Base-by-base conservation (phyloP, 2,888 invertebrate species). In the Xylocampa areola region DNA sequence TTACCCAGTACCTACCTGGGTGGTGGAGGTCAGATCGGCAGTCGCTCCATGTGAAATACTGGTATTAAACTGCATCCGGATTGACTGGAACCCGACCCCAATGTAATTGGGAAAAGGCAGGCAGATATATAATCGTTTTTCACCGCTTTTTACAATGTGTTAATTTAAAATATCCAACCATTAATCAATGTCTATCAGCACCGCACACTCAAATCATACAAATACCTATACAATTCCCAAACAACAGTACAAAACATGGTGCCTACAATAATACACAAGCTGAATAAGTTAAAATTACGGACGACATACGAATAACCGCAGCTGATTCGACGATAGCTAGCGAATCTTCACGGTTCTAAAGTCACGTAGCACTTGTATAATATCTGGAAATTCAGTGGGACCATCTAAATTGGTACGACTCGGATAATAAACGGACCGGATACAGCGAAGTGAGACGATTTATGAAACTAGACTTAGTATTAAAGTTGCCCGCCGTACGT, bases 351-450 rank as follows among this genome's bases (percentile, higher is more conserved):
- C 68, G 52, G 71, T 75, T 76, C 77, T 61, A 73, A 80, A 86
- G 88, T 86, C 89, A 89, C 89, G 89, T 89, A 82, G 70, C 65
- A 66, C 78, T 80, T 84, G 81, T 82, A 84, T 84, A 84, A 86
- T 87, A 86, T 83, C 85, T 82, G 74, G 67, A 76, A 84, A 84
- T 85, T 87, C 82, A 80, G 78, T 81, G 79, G 70, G 68, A 79
- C 80, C 79, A 70, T 81, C 82, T 80, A 87, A 88, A 88, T 85
- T 87, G 84, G 79, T 84, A 79, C 69, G 77, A 84, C 78, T 76
- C 66, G 79, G 84, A 84, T 87, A 83, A 85, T 88, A 87, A 88
- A 85, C 81, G 82, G 77, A 77, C 80, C 78, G 81, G 80, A 82
- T 85, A 85, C 76, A 82, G 74, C 71, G 67, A 73, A 80, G 80